These are phyloP conservation scores for Mamestra configurata DNA, from an alignment of 1,140 invertebrate species.

Conservation along the genomic window DNA sequence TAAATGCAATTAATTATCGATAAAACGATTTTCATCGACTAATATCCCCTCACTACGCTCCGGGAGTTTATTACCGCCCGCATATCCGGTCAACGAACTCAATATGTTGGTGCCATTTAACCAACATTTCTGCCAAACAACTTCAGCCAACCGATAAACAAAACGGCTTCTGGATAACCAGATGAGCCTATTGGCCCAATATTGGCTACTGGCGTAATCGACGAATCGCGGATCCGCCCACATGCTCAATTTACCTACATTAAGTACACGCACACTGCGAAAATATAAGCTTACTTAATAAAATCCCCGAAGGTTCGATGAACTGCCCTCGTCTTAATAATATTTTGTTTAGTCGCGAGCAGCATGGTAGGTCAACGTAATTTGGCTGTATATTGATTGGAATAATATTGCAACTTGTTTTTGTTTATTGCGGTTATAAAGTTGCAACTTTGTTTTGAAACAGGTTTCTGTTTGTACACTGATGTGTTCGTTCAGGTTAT, in stretches of 20 bases:
- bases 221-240: conserved; percentile 2
- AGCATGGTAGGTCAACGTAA: conserved; percentile 29
- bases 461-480: neutral
- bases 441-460: conserved; percentile 36
- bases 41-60: conserved; percentile 50
- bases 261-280: neutral
- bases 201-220: conserved; percentile 16
- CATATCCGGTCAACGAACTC: conserved; percentile 68
- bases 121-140: conserved; percentile 46
- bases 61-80: conserved; percentile 67
- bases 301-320: conserved; percentile 39
- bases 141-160: conserved; percentile 11
- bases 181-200: conserved; percentile 20
- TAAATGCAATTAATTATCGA: conserved; percentile 50
- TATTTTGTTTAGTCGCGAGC: neutral
- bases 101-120: neutral
- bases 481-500: neutral
- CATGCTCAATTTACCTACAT: conserved; percentile 30
- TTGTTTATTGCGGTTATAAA: conserved; percentile 28
- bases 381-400: conserved; percentile 1
- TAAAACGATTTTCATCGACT: conserved; percentile 55
- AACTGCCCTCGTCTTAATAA: conserved; percentile 7
- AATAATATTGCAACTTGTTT: conserved; percentile 42
- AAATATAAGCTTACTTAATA: conserved; percentile 33
- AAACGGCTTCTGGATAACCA: neutral